phyloP scores from a whole-genome alignment of 2,113 vertebrate genomes.

The zebrafish (Danio rerio) region DNA sequence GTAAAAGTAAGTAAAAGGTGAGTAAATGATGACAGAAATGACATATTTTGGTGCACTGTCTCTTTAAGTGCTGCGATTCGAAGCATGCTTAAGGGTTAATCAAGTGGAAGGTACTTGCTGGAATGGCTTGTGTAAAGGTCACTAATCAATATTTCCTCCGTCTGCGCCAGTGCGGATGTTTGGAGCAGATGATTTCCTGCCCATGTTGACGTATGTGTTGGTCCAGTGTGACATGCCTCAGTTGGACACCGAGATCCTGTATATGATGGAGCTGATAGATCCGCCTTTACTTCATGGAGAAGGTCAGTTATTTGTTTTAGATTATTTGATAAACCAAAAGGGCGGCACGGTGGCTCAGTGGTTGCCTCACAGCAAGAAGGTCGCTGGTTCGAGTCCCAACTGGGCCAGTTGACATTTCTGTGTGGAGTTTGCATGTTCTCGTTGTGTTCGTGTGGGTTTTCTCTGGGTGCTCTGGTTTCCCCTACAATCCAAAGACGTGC shows the following conservation, averaged over 20 bases:
- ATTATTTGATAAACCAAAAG: neutral
- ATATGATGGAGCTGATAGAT: slow-evolving; percentile 97
- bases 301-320: slow-evolving; percentile 72
- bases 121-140: neutral
- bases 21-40: too few relatives aligned
- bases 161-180: slow-evolving; percentile 86
- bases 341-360: neutral
- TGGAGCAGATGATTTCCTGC: slow-evolving; percentile 94
- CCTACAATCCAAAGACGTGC: too few relatives aligned
- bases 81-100: neutral
- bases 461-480: too few relatives aligned
- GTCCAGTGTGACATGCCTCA: slow-evolving; percentile 94
- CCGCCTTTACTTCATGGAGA: slow-evolving; percentile 91
- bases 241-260: slow-evolving; percentile 91
- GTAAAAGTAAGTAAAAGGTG: too few relatives aligned
- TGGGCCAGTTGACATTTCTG: too few relatives aligned
- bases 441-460: too few relatives aligned
- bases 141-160: neutral
- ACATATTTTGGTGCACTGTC: too few relatives aligned
- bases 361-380: neutral
- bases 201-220: slow-evolving; percentile 91
- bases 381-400: too few relatives aligned
- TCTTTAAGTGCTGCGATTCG: too few relatives aligned
- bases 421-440: too few relatives aligned
- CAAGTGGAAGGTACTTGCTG: neutral